Conservation (phyloP, 2,113 vertebrate genomes). For the Pavo muticus region DNA sequence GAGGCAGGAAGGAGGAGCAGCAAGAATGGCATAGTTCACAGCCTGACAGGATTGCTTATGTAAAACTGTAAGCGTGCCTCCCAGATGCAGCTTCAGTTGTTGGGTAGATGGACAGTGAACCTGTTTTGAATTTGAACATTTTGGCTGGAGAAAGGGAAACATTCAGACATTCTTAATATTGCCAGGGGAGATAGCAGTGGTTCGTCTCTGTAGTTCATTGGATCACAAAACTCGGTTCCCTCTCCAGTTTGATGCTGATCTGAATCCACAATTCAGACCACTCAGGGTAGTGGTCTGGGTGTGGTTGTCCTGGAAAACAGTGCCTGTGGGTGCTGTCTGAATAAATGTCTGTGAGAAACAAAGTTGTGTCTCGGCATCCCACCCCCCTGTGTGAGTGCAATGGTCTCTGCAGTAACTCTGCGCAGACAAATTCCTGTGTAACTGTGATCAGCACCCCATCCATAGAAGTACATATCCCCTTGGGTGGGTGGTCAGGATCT, state of each 20-base stretch:
- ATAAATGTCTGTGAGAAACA: background rate
- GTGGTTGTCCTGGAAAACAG: background rate
- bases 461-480: background rate
- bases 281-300: background rate
- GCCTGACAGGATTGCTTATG: background rate
- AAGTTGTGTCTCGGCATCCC: background rate
- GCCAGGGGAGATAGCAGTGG: background rate
- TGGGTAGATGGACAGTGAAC: background rate
- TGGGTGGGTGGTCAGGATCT: background rate
- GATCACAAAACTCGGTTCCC: background rate
- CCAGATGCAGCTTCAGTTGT: background rate
- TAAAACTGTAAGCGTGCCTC: background rate
- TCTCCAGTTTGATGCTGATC: background rate
- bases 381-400: background rate
- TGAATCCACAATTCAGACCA: background rate
- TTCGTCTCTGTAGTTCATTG: background rate
- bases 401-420: rapidly evolving
- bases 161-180: background rate
- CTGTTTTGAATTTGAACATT: background rate
- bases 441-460: background rate
- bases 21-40: background rate
- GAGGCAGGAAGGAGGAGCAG: background rate
- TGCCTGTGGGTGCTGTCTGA: background rate
- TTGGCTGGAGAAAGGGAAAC: background rate
- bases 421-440: background rate